Conservation (phyloP, 2,888 invertebrate species). For the Spodoptera exigua region DNA sequence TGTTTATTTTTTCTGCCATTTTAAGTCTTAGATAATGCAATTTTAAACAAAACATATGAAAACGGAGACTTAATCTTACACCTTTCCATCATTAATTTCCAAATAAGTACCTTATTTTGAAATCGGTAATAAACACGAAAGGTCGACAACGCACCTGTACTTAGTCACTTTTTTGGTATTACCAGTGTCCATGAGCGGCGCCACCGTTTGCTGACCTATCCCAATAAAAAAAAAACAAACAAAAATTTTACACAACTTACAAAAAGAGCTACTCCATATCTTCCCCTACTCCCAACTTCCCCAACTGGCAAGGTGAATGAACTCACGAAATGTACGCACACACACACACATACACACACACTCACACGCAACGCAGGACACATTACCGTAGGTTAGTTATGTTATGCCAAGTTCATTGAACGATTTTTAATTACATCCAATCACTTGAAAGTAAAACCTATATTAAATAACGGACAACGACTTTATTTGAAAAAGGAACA, state of each 20-base stretch:
- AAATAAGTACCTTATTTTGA: too few relatives aligned
- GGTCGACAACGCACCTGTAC: too few relatives aligned
- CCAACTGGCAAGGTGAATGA: conserved; percentile 88
- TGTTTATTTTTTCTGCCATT: too few relatives aligned
- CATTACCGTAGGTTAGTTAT: conserved; percentile 82
- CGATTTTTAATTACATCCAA: conserved; percentile 64
- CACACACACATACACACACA: conserved; percentile 61
- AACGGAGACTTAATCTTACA: too few relatives aligned
- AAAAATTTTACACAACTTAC: too few relatives aligned
- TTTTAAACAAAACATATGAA: too few relatives aligned
- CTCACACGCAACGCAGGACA: conserved; percentile 68
- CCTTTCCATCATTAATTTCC: too few relatives aligned
- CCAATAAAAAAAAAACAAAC: conserved; percentile 4
- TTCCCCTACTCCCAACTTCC: conserved; percentile 81
- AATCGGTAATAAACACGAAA: too few relatives aligned
- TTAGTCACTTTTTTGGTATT: too few relatives aligned
- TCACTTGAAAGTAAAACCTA: conserved; percentile 56
- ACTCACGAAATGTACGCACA: conserved; percentile 87
- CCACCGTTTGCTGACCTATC: too few relatives aligned
- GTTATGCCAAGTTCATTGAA: conserved; percentile 71
- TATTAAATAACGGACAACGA: conserved; percentile 6
- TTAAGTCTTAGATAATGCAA: too few relatives aligned
- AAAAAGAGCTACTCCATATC: conserved; percentile 64
- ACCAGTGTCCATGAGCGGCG: too few relatives aligned
- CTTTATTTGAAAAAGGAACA: conserved; percentile 5